Evolutionary conservation across 2,888 invertebrate species (phyloP).

Genomic region (Orthonevra nobilis): DNA sequence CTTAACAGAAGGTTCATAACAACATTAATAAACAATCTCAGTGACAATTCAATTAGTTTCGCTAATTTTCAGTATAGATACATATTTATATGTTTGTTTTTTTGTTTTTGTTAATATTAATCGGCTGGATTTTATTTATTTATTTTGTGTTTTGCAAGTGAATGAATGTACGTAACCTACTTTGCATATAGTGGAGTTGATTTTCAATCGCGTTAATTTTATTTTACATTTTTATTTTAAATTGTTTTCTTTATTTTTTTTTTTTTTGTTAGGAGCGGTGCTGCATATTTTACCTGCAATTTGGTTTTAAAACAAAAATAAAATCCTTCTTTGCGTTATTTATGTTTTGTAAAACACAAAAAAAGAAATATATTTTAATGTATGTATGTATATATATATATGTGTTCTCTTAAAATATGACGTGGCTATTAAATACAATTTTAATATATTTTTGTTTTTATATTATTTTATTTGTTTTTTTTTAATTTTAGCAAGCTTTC

Average conservation of each 20-base stretch:
- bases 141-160: slow-evolving; percentile 54
- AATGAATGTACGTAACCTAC: slow-evolving; percentile 57
- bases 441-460: slow-evolving; percentile 43
- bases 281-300: slow-evolving; percentile 51
- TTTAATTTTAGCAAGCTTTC: slow-evolving; percentile 67
- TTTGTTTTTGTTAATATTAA: slow-evolving; percentile 16
- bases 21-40: slow-evolving; percentile 66
- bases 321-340: slow-evolving; percentile 22
- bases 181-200: slow-evolving; percentile 64
- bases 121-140: slow-evolving; percentile 35
- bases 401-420: slow-evolving; percentile 69
- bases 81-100: no score
- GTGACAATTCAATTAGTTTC: slow-evolving; percentile 60
- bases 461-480: slow-evolving; percentile 41
- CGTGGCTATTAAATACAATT: slow-evolving; percentile 68
- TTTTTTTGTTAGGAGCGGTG: slow-evolving; percentile 58
- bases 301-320: no score
- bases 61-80: no score
- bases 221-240: slow-evolving; percentile 38
- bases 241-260: slow-evolving; percentile 13
- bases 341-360: slow-evolving; percentile 16
- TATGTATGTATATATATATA: slow-evolving; percentile 38
- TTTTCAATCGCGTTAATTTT: slow-evolving; percentile 58
- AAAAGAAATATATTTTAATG: slow-evolving; percentile 9
- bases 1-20: slow-evolving; percentile 50